Percentiles rank a stretch among this genome's conserved stretches.
Evolutionary conservation across 2,113 vertebrate genomes (phyloP).

Genomic region (Bothrops jararaca): DNA sequence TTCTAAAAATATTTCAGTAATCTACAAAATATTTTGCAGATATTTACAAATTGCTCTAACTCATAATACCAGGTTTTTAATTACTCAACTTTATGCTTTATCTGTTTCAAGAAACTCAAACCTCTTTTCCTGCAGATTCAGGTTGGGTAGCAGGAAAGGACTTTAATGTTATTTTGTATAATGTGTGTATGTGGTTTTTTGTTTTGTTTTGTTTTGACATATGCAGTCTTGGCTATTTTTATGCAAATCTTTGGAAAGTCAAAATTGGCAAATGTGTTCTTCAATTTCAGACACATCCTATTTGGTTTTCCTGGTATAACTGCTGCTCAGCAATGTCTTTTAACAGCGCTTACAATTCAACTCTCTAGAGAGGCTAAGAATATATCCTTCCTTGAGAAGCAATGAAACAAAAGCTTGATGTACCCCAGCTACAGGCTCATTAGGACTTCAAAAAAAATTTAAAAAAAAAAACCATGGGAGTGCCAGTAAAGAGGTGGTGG

Average conservation of each 20-base stretch:
- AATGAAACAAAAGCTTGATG: not conserved
- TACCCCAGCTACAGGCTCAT: not conserved
- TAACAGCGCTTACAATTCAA: not conserved
- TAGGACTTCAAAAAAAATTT: not conserved
- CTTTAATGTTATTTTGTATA: not conserved
- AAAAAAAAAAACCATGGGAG: not conserved
- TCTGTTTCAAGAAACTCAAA: constrained; percentile 49
- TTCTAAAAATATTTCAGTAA: constrained; percentile 21
- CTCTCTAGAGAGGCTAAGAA: constrained; percentile 15
- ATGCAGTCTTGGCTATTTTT: constrained; percentile 25
- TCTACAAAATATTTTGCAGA: fast-evolving
- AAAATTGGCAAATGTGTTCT: constrained; percentile 33
- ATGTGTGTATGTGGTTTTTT: not conserved
- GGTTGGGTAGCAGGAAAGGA: not conserved
- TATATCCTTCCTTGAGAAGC: constrained; percentile 23
- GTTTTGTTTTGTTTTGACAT: not conserved
- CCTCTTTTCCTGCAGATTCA: constrained; percentile 23
- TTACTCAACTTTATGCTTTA: constrained; percentile 49
- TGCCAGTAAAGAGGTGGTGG: not conserved
- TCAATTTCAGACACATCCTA: constrained; percentile 37
- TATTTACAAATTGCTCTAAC: constrained; percentile 28
- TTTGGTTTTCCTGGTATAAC: constrained; percentile 25
- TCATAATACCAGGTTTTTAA: constrained; percentile 35
- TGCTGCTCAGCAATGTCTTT: constrained; percentile 35
- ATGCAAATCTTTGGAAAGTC: constrained; percentile 31